Conservation (phyloP, 2,113 vertebrate genomes). For the Amphiprion percula region DNA sequence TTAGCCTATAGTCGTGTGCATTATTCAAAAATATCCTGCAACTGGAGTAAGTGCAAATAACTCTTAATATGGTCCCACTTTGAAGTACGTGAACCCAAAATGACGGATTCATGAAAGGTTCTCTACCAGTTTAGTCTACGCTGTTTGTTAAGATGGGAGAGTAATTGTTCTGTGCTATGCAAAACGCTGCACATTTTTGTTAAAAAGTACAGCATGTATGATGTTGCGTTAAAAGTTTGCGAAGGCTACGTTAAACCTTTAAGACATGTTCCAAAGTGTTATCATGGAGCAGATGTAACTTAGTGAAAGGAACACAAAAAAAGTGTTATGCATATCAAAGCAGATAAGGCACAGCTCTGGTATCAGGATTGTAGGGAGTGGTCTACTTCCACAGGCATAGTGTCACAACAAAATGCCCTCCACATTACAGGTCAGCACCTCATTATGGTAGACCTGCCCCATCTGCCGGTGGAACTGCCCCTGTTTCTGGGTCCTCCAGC, state of each 20-base stretch:
- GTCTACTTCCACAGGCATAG: slow-evolving; percentile 10
- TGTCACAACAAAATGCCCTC: slow-evolving; percentile 74
- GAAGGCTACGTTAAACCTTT: slow-evolving; percentile 31
- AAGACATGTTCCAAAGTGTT: slow-evolving; percentile 30
- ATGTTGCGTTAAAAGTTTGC: slow-evolving; percentile 18
- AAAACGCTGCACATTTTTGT: background rate
- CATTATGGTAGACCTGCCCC: slow-evolving; percentile 85
- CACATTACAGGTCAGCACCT: slow-evolving; percentile 87
- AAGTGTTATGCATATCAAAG: slow-evolving; percentile 58
- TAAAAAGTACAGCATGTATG: slow-evolving; percentile 21
- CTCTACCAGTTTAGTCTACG: slow-evolving; percentile 5
- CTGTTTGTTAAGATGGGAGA: background rate
- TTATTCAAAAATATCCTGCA: slow-evolving; percentile 8
- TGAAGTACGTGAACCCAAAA: background rate
- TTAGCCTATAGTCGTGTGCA: slow-evolving; percentile 26
- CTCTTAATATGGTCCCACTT: slow-evolving; percentile 31
- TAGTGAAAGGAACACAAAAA: slow-evolving; percentile 31
- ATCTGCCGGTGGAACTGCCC: slow-evolving; percentile 91
- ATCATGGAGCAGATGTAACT: slow-evolving; percentile 16
- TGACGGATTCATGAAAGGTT: slow-evolving; percentile 11
- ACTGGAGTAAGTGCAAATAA: slow-evolving; percentile 53
- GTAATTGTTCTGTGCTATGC: background rate
- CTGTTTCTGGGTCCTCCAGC: slow-evolving; percentile 91
- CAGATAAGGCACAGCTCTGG: slow-evolving; percentile 67
- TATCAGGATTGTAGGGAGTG: slow-evolving; percentile 8